These are phyloP conservation scores for Toxotes chatareus DNA, from an alignment of 2,113 vertebrate genomes.

Conservation along the genomic window DNA sequence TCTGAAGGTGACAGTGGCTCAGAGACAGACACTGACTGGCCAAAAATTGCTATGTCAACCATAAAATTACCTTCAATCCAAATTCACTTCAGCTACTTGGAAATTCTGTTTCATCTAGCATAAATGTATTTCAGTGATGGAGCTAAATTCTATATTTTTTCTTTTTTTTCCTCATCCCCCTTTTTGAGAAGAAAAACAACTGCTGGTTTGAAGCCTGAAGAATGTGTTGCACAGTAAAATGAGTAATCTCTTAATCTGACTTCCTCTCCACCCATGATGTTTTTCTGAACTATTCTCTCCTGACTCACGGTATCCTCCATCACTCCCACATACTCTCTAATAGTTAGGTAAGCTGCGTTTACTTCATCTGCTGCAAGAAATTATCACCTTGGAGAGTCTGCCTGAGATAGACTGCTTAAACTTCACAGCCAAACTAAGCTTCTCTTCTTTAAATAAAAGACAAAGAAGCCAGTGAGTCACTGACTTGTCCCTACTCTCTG, in stretches of 20 bases:
- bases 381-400: slow-evolving; percentile 43
- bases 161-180: neutral
- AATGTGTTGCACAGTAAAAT: slow-evolving; percentile 35
- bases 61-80: slow-evolving; percentile 73
- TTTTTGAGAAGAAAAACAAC: slow-evolving; percentile 16
- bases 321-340: slow-evolving; percentile 49
- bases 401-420: slow-evolving; percentile 33
- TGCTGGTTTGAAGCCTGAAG: slow-evolving; percentile 26
- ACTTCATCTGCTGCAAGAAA: slow-evolving; percentile 54
- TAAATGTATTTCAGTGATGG: slow-evolving; percentile 37
- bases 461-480: neutral
- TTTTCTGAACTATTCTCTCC: slow-evolving; percentile 59
- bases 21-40: slow-evolving; percentile 24
- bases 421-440: slow-evolving; percentile 29
- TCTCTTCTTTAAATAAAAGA: slow-evolving; percentile 36
- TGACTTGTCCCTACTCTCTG: neutral
- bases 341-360: slow-evolving; percentile 49
- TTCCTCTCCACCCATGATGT: slow-evolving; percentile 45
- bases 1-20: slow-evolving; percentile 6
- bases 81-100: slow-evolving; percentile 59
- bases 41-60: slow-evolving; percentile 67
- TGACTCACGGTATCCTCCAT: slow-evolving; percentile 57
- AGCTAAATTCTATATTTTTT: slow-evolving; percentile 42
- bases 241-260: slow-evolving; percentile 59
- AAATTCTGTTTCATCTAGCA: slow-evolving; percentile 46